Percentiles rank a stretch among this genome's conserved stretches.
Conservation (phyloP, 2,797 vertebrate species). For the Danio kyathit region DNA sequence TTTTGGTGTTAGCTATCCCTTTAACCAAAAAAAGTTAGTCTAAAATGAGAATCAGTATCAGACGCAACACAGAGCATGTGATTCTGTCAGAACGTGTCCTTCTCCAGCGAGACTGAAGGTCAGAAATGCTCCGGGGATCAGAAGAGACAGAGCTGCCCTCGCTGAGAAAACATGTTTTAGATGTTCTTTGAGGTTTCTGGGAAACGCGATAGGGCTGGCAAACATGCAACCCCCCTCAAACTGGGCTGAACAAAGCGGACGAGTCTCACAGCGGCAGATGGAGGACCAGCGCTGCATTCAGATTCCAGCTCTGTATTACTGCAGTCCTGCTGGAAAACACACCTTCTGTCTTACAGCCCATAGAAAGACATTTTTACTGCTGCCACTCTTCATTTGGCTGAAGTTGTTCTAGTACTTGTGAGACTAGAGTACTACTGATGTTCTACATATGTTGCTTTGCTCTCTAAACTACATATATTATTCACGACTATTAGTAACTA, state of each 20-base stretch:
- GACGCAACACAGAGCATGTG: constrained; percentile 31
- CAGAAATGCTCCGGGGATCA: constrained; percentile 46
- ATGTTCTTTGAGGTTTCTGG: constrained; percentile 67
- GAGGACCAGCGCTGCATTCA: constrained; percentile 55
- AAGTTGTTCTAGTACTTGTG: not conserved
- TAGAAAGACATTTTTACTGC: constrained; percentile 12
- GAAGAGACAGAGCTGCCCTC: constrained; percentile 41
- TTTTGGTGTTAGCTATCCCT: no score
- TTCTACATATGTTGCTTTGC: no score
- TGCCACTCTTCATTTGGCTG: not conserved
- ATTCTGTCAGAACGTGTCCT: constrained; percentile 31
- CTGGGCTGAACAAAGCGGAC: constrained; percentile 60
- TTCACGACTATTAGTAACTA: no score
- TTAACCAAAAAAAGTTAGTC: constrained; percentile 11
- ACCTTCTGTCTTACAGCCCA: not conserved
- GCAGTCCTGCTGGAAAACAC: constrained; percentile 11
- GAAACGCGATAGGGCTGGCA: constrained; percentile 66
- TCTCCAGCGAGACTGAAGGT: constrained; percentile 41
- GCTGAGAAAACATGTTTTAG: constrained; percentile 62
- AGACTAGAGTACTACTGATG: not conserved
- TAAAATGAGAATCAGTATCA: constrained; percentile 38
- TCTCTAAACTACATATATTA: no score
- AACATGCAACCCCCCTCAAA: constrained; percentile 59
- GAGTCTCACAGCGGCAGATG: constrained; percentile 50
- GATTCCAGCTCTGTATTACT: constrained; percentile 37